Evolutionary conservation across 2,797 vertebrate species (phyloP).

Genomic region (Rhinoraja longicauda): DNA sequence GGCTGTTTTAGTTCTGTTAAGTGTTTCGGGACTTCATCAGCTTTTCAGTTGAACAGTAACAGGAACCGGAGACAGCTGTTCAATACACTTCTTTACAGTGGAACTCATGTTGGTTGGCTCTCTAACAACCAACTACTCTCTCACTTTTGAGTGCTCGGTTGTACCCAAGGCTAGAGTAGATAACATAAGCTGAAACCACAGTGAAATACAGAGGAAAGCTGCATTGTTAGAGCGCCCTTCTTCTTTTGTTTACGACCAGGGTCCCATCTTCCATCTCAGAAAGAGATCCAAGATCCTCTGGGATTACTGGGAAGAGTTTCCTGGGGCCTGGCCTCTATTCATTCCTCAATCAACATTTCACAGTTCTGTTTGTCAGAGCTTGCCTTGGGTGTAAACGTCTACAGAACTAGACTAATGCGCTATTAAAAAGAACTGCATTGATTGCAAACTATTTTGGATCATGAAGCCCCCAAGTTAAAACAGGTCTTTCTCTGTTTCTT

Average conservation of each 20-base stretch:
- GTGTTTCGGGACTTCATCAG: not conserved
- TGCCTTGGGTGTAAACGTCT: not conserved
- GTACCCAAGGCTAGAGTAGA: not conserved
- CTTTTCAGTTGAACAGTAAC: not conserved
- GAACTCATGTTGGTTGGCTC: not conserved
- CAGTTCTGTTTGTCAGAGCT: not conserved
- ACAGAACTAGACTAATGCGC: not conserved
- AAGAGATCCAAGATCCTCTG: not conserved
- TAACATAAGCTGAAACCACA: not conserved
- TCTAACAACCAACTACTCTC: not conserved
- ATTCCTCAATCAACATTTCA: not conserved
- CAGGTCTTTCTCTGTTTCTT: not conserved
- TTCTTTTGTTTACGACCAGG: not conserved
- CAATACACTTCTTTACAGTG: not conserved
- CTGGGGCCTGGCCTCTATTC: not conserved
- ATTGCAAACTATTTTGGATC: not conserved
- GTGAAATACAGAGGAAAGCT: not conserved
- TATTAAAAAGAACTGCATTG: not conserved
- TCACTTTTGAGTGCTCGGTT: not conserved
- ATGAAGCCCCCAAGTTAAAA: no score
- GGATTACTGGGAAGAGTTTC: not conserved
- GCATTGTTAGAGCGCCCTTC: not conserved
- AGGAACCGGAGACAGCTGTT: not conserved
- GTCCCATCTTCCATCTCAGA: not conserved
- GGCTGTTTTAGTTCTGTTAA: not conserved